A percentile compares a stretch with the other conserved stretches of the same genome.
Evolutionary conservation across 1,140 invertebrate species (phyloP).

Genomic region (Chelonus insularis): DNA sequence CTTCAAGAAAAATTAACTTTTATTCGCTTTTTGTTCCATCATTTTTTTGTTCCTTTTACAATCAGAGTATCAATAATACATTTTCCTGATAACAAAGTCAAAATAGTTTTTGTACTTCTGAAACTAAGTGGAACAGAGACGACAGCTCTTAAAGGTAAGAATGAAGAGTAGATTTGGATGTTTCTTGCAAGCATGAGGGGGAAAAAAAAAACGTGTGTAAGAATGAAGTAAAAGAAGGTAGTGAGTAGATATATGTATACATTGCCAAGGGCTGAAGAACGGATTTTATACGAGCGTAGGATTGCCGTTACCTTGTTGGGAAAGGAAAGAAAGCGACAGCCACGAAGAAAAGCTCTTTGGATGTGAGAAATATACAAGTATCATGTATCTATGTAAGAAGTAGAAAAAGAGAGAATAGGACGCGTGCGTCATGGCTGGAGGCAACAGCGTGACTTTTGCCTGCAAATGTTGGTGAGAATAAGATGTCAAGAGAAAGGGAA

Average conservation of each 20-base stretch:
- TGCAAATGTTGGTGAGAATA: constrained; percentile 11
- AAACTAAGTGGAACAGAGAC: too few relatives aligned
- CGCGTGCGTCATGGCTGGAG: constrained; percentile 7
- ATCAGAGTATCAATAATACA: too few relatives aligned
- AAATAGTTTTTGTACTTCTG: too few relatives aligned
- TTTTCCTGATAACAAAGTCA: too few relatives aligned
- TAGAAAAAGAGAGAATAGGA: constrained; percentile 26
- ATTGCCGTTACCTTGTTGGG: neutral
- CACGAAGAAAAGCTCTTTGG: constrained; percentile 44
- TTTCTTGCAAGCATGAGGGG: neutral
- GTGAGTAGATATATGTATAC: neutral
- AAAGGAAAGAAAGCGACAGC: constrained; percentile 18
- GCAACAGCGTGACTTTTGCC: constrained; percentile 8
- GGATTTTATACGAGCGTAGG: neutral
- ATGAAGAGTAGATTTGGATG: neutral
- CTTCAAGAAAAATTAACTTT: too few relatives aligned
- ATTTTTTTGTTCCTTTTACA: too few relatives aligned
- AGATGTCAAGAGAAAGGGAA: constrained; percentile 9
- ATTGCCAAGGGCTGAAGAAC: neutral
- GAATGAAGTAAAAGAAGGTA: neutral
- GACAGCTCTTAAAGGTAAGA: neutral
- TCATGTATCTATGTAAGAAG: constrained; percentile 23
- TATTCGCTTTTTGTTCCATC: too few relatives aligned
- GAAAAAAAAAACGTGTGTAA: constrained; percentile 30
- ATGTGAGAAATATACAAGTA: constrained; percentile 36